phyloP scores from a whole-genome alignment of 2,113 vertebrate species.

The Dendropsophus ebraccatus region DNA sequence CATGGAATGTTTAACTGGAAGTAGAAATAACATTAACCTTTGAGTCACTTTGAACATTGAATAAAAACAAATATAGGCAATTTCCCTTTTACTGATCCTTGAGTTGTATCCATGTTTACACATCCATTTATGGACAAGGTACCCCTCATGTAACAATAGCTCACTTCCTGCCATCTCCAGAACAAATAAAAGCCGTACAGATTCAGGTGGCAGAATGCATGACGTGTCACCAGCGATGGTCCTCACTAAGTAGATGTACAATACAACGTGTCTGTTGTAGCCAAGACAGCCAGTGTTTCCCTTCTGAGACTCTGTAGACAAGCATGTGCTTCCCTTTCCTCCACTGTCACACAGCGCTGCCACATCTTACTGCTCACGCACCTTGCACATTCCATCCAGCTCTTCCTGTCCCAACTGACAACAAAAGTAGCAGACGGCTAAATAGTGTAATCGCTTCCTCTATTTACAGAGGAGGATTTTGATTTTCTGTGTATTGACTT shows the following conservation, averaged over 20 bases:
- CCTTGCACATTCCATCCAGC: conserved; percentile 38
- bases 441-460: conserved; percentile 21
- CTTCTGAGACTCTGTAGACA: conserved; percentile 36
- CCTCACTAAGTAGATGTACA: background rate
- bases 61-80: background rate
- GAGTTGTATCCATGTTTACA: background rate
- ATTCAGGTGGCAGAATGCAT: background rate
- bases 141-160: background rate
- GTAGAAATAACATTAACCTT: background rate
- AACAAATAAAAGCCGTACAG: background rate
- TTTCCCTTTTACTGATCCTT: background rate
- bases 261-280: conserved; percentile 16
- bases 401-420: conserved; percentile 53
- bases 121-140: conserved; percentile 19
- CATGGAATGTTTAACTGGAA: background rate
- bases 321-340: conserved; percentile 58
- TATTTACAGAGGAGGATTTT: conserved; percentile 32
- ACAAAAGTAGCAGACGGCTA: conserved; percentile 51
- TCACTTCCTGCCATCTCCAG: background rate
- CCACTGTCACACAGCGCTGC: conserved; percentile 1
- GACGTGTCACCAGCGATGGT: background rate
- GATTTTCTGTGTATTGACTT: conserved; percentile 8
- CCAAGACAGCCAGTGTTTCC: conserved; percentile 44
- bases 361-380: conserved; percentile 50
- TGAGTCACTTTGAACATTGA: background rate